Conservation (phyloP, 2,113 vertebrate species). For the Actenoides lindsayi region DNA sequence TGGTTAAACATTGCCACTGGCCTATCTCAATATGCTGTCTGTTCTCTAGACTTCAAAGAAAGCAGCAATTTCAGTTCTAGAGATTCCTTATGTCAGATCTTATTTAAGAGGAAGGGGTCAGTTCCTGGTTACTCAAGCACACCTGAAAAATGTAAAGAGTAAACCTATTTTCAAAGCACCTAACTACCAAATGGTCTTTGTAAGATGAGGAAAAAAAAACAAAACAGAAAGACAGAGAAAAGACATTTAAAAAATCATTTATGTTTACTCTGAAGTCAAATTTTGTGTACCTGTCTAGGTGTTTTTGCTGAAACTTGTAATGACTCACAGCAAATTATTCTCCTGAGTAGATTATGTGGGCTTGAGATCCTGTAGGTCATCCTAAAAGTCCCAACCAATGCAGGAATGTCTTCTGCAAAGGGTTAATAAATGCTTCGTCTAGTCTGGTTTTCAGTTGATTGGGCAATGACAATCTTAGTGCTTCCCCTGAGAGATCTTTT, state of each 20-base stretch:
- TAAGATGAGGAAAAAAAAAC: background rate
- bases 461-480: conserved; percentile 36
- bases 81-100: background rate
- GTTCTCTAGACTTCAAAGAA: background rate
- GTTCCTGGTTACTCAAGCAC: background rate
- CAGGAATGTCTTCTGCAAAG: background rate
- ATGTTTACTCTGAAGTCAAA: background rate
- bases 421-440: conserved; percentile 39
- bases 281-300: background rate
- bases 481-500: conserved; percentile 48
- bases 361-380: background rate
- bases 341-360: background rate
- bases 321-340: background rate
- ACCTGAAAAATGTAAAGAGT: background rate
- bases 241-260: background rate
- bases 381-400: background rate
- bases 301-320: background rate
- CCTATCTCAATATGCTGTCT: background rate
- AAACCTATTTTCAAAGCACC: background rate
- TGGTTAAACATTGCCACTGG: background rate
- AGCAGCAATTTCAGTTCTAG: background rate
- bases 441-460: conserved; percentile 34
- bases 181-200: background rate
- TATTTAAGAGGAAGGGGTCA: background rate
- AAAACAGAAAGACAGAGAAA: too few relatives aligned